phyloP scores from a whole-genome alignment of 2,797 vertebrate genomes.

The Mastacembelus armatus region DNA sequence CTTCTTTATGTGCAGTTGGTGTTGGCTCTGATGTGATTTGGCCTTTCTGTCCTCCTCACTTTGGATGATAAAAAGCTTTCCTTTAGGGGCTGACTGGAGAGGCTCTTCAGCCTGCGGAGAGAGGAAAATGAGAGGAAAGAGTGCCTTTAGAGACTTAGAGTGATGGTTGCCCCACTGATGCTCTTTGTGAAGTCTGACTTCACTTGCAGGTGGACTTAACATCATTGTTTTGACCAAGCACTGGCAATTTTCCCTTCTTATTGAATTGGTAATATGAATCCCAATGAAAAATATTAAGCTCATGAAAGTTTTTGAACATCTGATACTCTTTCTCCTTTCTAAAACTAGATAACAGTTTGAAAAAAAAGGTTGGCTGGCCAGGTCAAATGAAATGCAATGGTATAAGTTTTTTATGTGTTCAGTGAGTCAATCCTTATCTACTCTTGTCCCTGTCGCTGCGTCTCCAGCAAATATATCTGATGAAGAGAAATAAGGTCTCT shows the following conservation, averaged over 20 bases:
- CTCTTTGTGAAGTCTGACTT: constrained; percentile 26
- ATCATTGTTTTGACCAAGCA: constrained; percentile 17
- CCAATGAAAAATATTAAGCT: not conserved
- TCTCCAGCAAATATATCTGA: constrained; percentile 52
- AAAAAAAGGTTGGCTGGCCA: not conserved
- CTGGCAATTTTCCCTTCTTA: not conserved
- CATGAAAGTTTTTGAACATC: not conserved
- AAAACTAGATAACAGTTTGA: not conserved
- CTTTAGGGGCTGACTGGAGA: constrained; percentile 51
- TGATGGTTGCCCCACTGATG: not conserved
- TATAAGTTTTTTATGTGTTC: not conserved
- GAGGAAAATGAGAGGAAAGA: constrained; percentile 52
- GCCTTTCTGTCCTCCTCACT: constrained; percentile 72
- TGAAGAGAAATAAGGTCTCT: constrained; percentile 58
- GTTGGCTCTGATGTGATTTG: constrained; percentile 82
- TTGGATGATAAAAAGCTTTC: constrained; percentile 77
- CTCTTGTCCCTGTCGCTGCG: not conserved
- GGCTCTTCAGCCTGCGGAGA: constrained; percentile 52
- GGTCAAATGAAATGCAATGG: not conserved
- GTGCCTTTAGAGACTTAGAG: constrained; percentile 14
- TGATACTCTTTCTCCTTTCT: not conserved
- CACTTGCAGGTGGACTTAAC: constrained; percentile 16
- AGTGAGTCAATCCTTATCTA: constrained; percentile 33
- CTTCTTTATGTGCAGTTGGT: constrained; percentile 81
- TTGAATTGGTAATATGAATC: not conserved